Conservation (phyloP, 2,113 vertebrate species). For the Nestor notabilis region DNA sequence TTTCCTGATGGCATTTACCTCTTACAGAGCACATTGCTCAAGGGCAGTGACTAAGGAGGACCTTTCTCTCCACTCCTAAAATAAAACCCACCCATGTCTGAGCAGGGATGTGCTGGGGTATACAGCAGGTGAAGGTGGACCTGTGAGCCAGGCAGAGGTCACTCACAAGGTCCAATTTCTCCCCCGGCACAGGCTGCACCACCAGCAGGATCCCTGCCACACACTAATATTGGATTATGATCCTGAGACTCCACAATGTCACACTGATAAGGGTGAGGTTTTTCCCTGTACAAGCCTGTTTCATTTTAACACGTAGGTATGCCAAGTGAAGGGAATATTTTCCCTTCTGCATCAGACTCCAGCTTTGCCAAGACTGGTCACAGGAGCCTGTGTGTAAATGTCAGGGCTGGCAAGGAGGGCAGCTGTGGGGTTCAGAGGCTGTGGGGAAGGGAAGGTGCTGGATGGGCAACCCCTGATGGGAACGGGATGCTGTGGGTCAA, state of each 20-base stretch:
- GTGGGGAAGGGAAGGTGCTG: not conserved
- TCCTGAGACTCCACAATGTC: slow-evolving; percentile 56
- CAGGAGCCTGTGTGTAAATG: not conserved
- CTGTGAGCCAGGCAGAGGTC: not conserved
- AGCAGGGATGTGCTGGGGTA: not conserved
- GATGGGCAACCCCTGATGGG: not conserved
- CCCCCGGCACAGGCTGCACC: not conserved
- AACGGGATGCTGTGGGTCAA: not conserved
- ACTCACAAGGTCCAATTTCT: not conserved
- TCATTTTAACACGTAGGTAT: slow-evolving; percentile 47
- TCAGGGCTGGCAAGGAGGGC: not conserved
- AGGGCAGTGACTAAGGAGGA: not conserved
- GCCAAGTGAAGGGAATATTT: slow-evolving; percentile 68
- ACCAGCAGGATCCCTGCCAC: not conserved
- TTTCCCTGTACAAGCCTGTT: slow-evolving; percentile 2
- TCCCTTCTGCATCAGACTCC: slow-evolving; percentile 64
- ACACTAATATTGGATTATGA: slow-evolving; percentile 63
- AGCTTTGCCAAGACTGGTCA: not conserved
- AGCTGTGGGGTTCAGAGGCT: not conserved
- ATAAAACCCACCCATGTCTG: not conserved
- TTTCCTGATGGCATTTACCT: not conserved
- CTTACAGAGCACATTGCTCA: not conserved
- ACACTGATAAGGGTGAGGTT: slow-evolving; percentile 30
- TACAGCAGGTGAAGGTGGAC: not conserved
- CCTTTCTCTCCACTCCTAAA: not conserved